Evolutionary conservation across 2,797 vertebrate genomes (phyloP).

Genomic region (Gallinago stenura): DNA sequence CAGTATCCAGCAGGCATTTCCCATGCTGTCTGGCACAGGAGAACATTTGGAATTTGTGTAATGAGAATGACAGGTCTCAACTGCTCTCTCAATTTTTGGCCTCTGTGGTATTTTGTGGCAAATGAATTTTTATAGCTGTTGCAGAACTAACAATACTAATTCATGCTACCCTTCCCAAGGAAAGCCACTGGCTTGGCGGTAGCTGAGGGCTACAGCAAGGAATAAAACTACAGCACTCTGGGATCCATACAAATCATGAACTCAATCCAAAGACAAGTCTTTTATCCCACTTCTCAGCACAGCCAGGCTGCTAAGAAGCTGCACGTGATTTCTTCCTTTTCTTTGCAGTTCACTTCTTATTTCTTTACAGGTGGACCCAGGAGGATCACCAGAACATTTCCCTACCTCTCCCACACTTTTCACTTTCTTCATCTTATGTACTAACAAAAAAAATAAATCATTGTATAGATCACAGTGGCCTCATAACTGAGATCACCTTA

Average conservation of each 20-base stretch:
- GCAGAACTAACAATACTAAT: neutral
- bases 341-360: neutral
- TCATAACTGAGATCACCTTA: neutral
- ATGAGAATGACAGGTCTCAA: neutral
- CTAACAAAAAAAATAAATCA: neutral
- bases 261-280: neutral
- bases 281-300: neutral
- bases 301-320: neutral
- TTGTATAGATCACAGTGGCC: neutral
- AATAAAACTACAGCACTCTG: neutral
- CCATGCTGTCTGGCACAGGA: neutral
- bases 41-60: neutral
- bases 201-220: neutral
- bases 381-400: neutral
- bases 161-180: neutral
- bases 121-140: neutral
- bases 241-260: neutral
- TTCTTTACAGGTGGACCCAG: neutral
- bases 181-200: neutral
- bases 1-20: neutral
- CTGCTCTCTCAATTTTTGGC: neutral
- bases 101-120: neutral
- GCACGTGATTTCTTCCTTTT: neutral
- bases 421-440: neutral
- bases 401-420: neutral